These are phyloP conservation scores for Tinea semifulvella DNA, from an alignment of 2,888 invertebrate genomes.

Conservation along the genomic window DNA sequence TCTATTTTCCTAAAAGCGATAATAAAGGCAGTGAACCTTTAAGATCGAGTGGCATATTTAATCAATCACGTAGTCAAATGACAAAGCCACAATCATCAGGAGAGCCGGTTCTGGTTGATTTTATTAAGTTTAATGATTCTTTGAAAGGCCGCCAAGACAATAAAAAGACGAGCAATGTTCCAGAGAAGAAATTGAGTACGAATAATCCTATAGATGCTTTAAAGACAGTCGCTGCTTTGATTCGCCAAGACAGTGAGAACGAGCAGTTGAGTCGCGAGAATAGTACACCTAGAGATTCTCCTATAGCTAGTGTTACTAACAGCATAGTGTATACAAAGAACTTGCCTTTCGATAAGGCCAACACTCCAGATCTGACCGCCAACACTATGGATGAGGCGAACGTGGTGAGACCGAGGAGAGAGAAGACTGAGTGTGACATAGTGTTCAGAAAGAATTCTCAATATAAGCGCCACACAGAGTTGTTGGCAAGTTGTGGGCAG, in stretches of 20 bases:
- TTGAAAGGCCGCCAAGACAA: constrained; percentile 50
- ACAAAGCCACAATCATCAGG: constrained; percentile 55
- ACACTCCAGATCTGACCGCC: constrained; percentile 48
- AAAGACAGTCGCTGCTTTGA: constrained; percentile 49
- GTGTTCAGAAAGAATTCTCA: constrained; percentile 71
- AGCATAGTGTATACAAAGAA: constrained; percentile 45
- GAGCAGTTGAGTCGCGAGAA: constrained; percentile 48
- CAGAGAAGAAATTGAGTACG: constrained; percentile 36
- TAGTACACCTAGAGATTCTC: constrained; percentile 52
- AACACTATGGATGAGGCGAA: constrained; percentile 34
- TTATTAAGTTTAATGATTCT: constrained; percentile 67
- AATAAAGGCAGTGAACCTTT: constrained; percentile 53
- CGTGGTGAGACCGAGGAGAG: constrained; percentile 76
- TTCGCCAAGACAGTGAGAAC: constrained; percentile 47
- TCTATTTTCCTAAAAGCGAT: constrained; percentile 68
- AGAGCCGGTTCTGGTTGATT: constrained; percentile 77
- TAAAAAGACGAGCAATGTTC: constrained; percentile 35
- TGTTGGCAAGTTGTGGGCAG: constrained; percentile 54
- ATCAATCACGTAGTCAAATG: constrained; percentile 70
- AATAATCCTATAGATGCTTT: constrained; percentile 54
- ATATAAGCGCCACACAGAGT: constrained; percentile 52
- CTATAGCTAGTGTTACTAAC: constrained; percentile 31
- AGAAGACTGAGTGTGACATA: constrained; percentile 91
- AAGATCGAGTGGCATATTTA: constrained; percentile 75
- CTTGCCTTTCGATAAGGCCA: constrained; percentile 43